Evolutionary conservation across 2,888 invertebrate genomes (phyloP).

Genomic region (Cactoblastis cactorum): DNA sequence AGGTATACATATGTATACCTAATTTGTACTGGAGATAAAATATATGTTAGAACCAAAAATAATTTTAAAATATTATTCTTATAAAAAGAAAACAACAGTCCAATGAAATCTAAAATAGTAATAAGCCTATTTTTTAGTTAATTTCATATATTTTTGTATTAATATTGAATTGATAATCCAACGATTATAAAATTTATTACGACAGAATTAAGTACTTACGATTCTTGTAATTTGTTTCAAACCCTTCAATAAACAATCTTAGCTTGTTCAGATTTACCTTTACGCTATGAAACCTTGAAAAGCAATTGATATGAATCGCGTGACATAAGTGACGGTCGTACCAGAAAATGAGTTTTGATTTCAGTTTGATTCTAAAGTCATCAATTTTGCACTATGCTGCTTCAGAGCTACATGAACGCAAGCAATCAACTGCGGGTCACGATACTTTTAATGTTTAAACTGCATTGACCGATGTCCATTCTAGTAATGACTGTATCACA

Average conservation of each 20-base stretch:
- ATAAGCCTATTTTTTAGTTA: no score
- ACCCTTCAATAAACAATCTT: background rate
- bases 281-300: conserved; percentile 29
- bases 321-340: conserved; percentile 39
- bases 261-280: background rate
- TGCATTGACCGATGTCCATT: conserved; percentile 40
- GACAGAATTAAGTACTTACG: no score
- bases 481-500: conserved; percentile 60
- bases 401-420: conserved; percentile 35
- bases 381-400: conserved; percentile 47
- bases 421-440: conserved; percentile 50
- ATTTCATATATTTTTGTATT: no score
- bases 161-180: no score
- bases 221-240: no score
- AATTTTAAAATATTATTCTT: no score
- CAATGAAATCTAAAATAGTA: no score
- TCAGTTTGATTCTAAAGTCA: conserved; percentile 39
- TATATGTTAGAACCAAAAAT: no score
- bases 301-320: conserved; percentile 50
- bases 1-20: no score
- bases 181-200: no score
- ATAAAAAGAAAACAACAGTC: no score
- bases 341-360: conserved; percentile 46
- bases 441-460: conserved; percentile 52
- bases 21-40: no score